Evolutionary conservation across 2,113 vertebrate species (phyloP).

Genomic region (Formicarius rufipectus): DNA sequence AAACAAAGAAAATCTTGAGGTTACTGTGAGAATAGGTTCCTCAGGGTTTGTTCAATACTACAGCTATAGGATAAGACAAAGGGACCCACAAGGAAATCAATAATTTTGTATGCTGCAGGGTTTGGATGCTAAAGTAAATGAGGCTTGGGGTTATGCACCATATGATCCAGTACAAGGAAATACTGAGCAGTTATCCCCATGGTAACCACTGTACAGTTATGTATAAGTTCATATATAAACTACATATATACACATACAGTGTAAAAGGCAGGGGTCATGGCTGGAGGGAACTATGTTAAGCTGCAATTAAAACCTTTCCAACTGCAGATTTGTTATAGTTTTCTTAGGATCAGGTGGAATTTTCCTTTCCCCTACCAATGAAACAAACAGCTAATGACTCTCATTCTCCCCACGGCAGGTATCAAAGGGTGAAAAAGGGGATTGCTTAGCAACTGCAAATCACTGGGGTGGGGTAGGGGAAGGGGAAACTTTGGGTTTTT

Average conservation of each 20-base stretch:
- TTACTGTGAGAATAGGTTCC: background rate
- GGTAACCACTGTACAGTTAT: background rate
- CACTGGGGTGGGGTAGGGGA: too few relatives aligned
- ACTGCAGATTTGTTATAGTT: too few relatives aligned
- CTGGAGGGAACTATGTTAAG: background rate
- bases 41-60: background rate
- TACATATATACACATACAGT: accelerated
- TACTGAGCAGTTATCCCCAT: background rate
- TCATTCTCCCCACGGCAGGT: too few relatives aligned
- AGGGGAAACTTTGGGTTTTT: too few relatives aligned
- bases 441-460: too few relatives aligned
- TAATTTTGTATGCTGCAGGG: background rate
- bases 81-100: background rate
- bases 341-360: too few relatives aligned
- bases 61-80: background rate
- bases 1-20: background rate
- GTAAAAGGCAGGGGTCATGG: background rate
- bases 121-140: background rate
- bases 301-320: background rate
- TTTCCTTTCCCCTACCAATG: too few relatives aligned
- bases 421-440: too few relatives aligned
- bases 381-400: too few relatives aligned
- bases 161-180: background rate
- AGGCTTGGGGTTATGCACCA: background rate
- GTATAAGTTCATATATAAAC: background rate